Base-by-base conservation (phyloP, 1,140 invertebrate species). In the Medauroidea extradentata region DNA sequence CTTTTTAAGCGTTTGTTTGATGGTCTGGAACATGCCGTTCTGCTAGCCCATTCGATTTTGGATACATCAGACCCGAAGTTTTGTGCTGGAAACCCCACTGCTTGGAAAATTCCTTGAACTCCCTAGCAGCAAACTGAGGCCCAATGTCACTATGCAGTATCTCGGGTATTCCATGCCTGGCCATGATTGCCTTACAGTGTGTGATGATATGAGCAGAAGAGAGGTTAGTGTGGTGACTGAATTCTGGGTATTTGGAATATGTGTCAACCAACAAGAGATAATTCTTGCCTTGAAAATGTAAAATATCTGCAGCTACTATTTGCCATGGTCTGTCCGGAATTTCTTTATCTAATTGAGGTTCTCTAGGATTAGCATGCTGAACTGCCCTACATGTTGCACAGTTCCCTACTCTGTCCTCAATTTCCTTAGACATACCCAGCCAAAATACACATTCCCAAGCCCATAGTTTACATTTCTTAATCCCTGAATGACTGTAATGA, bases 401-500 rank as follows among this genome's bases (percentile, higher is more conserved):
- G 14, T 46, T 46, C 5, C 21, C 21, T 19, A 46, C 21, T 46
- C 21, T 46, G 16, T 46, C n/a, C n/a, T 46, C 43, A 8, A 46
- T 46, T 3, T 46, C 43, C 9, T 14, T 18, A 8, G 43, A 46
- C 16, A 46, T 46, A 9, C 21, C 21, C 5, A 14, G 43, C 43
- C 43, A 46, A 18, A 18, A 46, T 8, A 46, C 21, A 46, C 16
- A 19, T 18, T 46, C 43, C 3, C 43, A 14, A 46, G 43, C 43
- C 21, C 43, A 9, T 46, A 23, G 16, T n/a, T 23, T 46, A 46
- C 43, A 46, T 46, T 46, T 46, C 3, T 18, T 5, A 46, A 46
- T 46, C 21, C 43, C 43, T 46, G n/a, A n/a, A n/a, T n/a, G n/a
- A n/a, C n/a, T n/a, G n/a, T 46, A 23, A 46, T 46, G 43, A 46